Conservation (phyloP, 2,797 vertebrate species). For the Spheniscus humboldti region DNA sequence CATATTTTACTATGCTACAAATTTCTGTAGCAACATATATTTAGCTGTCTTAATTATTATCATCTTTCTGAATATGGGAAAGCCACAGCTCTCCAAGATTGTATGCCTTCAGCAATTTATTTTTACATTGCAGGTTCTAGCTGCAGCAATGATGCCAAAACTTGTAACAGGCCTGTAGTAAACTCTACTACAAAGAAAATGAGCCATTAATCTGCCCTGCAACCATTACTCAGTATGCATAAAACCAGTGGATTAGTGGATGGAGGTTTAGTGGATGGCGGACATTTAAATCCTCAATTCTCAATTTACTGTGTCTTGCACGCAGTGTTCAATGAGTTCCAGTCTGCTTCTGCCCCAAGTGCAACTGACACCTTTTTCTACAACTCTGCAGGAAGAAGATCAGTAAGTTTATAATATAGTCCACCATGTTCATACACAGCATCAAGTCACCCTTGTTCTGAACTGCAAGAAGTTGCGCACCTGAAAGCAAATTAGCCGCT, state of each 20-base stretch:
- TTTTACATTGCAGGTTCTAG: neutral
- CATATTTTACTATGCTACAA: neutral
- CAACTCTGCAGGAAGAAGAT: neutral
- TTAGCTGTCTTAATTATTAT: neutral
- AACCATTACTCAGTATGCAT: neutral
- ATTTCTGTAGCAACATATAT: neutral
- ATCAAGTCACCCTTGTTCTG: neutral
- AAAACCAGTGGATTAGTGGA: neutral
- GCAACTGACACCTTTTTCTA: neutral
- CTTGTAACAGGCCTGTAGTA: neutral
- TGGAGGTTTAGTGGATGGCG: neutral
- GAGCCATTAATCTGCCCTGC: neutral
- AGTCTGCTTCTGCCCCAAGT: neutral
- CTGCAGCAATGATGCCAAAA: neutral
- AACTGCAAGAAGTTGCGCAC: neutral
- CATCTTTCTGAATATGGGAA: neutral
- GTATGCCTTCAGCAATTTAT: neutral
- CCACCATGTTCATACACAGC: too few species aligned
- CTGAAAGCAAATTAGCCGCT: neutral
- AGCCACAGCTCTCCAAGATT: neutral
- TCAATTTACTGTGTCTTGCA: neutral
- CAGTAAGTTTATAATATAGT: neutral
- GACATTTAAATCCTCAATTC: neutral
- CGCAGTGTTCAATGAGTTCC: neutral
- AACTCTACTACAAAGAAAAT: neutral